Evolutionary conservation across 1,140 invertebrate genomes (phyloP).

Genomic region (Triops longicaudatus): DNA sequence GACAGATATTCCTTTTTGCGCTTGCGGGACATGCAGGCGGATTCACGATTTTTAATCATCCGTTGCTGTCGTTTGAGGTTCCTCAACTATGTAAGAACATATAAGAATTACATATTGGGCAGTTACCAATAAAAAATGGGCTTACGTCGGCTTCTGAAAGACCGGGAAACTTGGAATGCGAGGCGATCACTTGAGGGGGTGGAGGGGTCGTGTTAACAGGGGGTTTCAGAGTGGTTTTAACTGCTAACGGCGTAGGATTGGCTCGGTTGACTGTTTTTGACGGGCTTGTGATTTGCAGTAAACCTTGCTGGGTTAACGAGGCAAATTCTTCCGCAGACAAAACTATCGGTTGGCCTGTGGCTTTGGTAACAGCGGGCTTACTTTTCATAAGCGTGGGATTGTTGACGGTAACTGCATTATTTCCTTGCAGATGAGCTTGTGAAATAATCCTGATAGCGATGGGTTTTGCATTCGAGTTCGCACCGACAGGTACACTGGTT

Average conservation of each 20-base stretch:
- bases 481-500: neutral
- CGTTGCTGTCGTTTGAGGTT: slow-evolving; percentile 56
- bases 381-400: slow-evolving; percentile 12
- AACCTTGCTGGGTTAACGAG: slow-evolving; percentile 41
- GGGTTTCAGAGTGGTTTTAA: slow-evolving; percentile 13
- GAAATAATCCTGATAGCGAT: neutral
- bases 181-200: neutral
- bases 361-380: slow-evolving; percentile 34
- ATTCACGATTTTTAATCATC: slow-evolving; percentile 77
- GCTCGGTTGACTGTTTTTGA: slow-evolving; percentile 34
- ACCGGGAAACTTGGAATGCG: neutral
- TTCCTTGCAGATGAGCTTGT: neutral
- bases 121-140: neutral
- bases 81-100: slow-evolving; percentile 9
- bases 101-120: neutral
- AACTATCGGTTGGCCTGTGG: slow-evolving; percentile 38
- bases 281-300: slow-evolving; percentile 34
- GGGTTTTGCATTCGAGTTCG: neutral
- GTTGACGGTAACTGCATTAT: neutral
- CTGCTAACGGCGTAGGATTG: slow-evolving; percentile 30
- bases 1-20: slow-evolving; percentile 86
- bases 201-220: neutral
- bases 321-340: slow-evolving; percentile 44
- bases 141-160: neutral
- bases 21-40: slow-evolving; percentile 78